These are phyloP conservation scores for Poecilia picta DNA, from an alignment of 2,797 vertebrate genomes.

Conservation along the genomic window DNA sequence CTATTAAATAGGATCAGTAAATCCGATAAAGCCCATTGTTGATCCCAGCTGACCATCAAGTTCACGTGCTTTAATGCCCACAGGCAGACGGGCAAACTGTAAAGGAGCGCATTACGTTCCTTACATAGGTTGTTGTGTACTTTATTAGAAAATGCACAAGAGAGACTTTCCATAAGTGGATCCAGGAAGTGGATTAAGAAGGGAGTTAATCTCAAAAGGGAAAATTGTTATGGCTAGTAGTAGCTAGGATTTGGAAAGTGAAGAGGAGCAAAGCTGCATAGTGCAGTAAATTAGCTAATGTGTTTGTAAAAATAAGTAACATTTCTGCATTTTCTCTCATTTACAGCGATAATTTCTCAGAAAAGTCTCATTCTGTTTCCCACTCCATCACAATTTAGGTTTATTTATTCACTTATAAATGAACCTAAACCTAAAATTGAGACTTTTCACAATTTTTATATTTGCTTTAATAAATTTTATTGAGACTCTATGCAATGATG, in stretches of 20 bases:
- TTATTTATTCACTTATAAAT: background rate
- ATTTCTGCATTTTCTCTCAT: background rate
- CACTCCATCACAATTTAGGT: background rate
- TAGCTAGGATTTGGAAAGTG: background rate
- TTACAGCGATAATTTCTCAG: background rate
- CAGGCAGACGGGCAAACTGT: constrained; percentile 22
- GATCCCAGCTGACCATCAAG: constrained; percentile 49
- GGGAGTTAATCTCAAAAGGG: background rate
- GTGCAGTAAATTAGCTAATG: background rate
- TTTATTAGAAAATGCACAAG: constrained; percentile 17
- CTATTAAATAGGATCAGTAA: constrained; percentile 62
- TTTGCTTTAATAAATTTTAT: background rate
- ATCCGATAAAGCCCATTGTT: constrained; percentile 40
- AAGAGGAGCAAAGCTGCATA: background rate
- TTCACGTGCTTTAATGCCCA: constrained; percentile 13
- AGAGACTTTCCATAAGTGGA: constrained; percentile 8
- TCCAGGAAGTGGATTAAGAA: background rate
- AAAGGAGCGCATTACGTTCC: constrained; percentile 38
- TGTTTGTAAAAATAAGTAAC: background rate
- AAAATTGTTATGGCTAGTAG: background rate
- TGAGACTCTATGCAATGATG: background rate
- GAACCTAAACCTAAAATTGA: background rate
- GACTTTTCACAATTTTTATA: background rate
- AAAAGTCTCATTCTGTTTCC: background rate
- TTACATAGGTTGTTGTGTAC: constrained; percentile 18